Evolutionary conservation across 1,140 invertebrate genomes (phyloP), one percentile per base, ranked within the genome.

Genomic region (Semibalanus balanoides): DNA sequence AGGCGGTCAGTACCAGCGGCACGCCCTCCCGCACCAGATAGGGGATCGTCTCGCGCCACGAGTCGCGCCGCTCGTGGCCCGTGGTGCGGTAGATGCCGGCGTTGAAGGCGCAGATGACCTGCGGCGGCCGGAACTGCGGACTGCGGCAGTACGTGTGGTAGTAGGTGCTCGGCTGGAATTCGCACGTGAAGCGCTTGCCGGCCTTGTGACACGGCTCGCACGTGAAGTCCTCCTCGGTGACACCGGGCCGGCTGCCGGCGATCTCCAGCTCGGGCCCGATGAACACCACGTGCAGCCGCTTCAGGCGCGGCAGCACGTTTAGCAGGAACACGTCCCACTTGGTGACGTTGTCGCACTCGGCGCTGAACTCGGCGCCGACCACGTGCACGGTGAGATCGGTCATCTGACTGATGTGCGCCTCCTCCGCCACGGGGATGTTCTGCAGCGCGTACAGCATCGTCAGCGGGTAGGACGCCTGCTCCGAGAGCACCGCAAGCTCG

Each of bases 251-350:
- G 27, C 74, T 76, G 31, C 76, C 30, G 30, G 76, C 78, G 29
- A 78, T 74, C n/a, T 76, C 43, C 0, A 91, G 81, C 81, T 91
- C 89, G 0, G 88, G 87, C 0, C 89, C 89, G 0, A 90, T 82
- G 29, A 91, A 87, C 0, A 88, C 85, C 0, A 92, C 81, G 25
- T 76, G 43, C 31, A 79, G 64, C n/a, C 43, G 83, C 73, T 84
- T 84, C 0, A 91, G 79, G 35, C 85, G 80, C 0, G 88, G 87
- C 9, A 87, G 80, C 31, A 89, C 84, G 81, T 92, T 90, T 0
- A 91, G 80, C 76, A 91, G 87, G 79, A 90, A 86, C 31, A 87
- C 84, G 80, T 92, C 90, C 90, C 90, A 92, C 74, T 90, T 89
- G 40, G 86, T 84, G 0, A 91, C 79, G 73, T 86, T 84, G 75